Evolutionary conservation across 2,888 invertebrate genomes (phyloP), one percentile per base, ranked within the genome.

Genomic region (Thera britannica): DNA sequence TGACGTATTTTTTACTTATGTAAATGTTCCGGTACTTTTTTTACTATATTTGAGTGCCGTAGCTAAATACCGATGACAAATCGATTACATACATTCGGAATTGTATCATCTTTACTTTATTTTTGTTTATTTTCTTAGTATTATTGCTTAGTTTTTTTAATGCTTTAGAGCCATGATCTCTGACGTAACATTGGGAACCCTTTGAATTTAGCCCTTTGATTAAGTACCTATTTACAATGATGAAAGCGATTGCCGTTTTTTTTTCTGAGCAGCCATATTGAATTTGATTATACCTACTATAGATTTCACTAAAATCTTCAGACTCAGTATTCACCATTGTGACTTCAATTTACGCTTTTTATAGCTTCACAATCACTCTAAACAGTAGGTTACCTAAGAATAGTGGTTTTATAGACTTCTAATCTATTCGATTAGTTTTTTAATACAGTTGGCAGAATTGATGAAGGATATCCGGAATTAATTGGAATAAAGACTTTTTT

Each of bases 391-490:
- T 23, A 34, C 44, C 44, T 9, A 46, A 46, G 44, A 9, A 52
- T 34, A 52, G 34, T 3, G 58, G 62, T 59, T 63, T 65, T 61
- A 68, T 54, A 34, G 62, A 38, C 52, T 62, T 69, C 58, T 69
- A 66, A 69, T 65, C 57, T 48, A 67, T 62, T 67, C 54, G 54
- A 58, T 67, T 55, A 55, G 48, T 36, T 57, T 52, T 58, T 65
- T 59, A n/a, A 12, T 52, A 23, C 9, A 5, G 35, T 48, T 35
- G n/a, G 34, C 48, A 56, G 38, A 48, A 64, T 41, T 59, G 46
- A 12, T 34, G 36, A 38, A 64, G 65, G 65, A 68, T 65, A 65
- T 68, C 68, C 68, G 67, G 35, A 48, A 65, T 54, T 41, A 52
- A 52, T 52, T 52, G 58, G 44, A 54, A 46, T 52, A 61, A 62